A percentile compares a stretch with the other conserved stretches of the same genome.
Evolutionary conservation across 1,140 invertebrate genomes (phyloP).

Genomic region (Heliconius nattereri): DNA sequence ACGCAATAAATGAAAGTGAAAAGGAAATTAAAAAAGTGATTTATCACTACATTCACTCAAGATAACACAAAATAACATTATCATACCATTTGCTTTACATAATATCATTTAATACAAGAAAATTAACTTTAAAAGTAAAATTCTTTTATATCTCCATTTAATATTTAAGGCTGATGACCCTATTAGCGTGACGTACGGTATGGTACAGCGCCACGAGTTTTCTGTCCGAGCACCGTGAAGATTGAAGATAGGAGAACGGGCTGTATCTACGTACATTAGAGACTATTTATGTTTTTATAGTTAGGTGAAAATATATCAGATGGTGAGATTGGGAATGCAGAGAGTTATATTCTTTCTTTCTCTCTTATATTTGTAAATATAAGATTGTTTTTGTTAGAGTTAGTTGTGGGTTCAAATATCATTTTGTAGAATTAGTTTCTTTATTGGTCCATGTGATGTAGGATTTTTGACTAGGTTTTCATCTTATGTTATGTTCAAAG

Average conservation of each 20-base stretch:
- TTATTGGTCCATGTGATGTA: no score
- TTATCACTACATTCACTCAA: not conserved
- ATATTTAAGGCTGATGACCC: constrained; percentile 14
- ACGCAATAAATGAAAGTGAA: not conserved
- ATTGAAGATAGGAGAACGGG: not conserved
- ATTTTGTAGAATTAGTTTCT: no score
- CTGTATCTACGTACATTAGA: constrained; percentile 6
- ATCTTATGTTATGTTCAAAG: no score
- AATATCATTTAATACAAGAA: not conserved
- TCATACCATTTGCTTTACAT: not conserved
- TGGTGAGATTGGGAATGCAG: not conserved
- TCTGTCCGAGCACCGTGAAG: constrained; percentile 15
- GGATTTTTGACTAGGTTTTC: no score
- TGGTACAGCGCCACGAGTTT: constrained; percentile 6
- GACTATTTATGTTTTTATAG: constrained; percentile 8
- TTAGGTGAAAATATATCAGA: not conserved
- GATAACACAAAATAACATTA: not conserved
- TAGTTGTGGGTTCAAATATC: not conserved
- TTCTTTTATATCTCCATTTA: not conserved
- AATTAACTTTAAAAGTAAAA: not conserved
- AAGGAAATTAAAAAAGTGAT: not conserved
- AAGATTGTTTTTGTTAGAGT: no score
- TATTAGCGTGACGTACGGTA: constrained; percentile 4
- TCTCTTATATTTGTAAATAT: no score
- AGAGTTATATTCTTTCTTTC: no score